Base-by-base conservation (phyloP, 2,113 vertebrate species). In the Sinosuthora webbiana region DNA sequence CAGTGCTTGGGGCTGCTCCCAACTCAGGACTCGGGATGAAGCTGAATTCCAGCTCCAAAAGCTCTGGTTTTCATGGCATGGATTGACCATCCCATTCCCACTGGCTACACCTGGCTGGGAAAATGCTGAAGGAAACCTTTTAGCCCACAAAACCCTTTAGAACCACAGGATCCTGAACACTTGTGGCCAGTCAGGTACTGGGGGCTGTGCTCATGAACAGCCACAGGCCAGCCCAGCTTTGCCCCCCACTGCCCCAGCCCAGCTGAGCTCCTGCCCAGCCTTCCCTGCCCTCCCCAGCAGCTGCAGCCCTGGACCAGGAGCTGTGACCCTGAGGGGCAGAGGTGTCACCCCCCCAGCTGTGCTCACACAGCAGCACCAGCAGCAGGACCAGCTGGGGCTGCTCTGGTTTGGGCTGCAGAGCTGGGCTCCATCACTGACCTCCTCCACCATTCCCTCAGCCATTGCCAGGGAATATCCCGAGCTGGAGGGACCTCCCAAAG, bases 1-100 rank as follows among this genome's bases (percentile, higher is more conserved):
- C 25, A 57, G 2, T 1, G 35, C 3, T 0, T 37, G 68, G 49
- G 24, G 75, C 27, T 65, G 56, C 37, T 20, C 16, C 1, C 4
- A 4, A 25, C 3, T 9, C 41, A 20, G 37, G 27, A 22, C 33
- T 45, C 35, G 16, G 3, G 19, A 25, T 1, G 8, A 22, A 5
- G 9, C 83, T 16, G 13, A 86, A 44, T 35, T 71, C 49, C 53
- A 52, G 47, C 35, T 33, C 37, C 23, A 33, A 27, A 65, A 68
- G 3, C 16, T 59, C 70, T 53, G 59, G 1, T 41, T 68, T 53
- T 13, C 56, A 21, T 37, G 39, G 42, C 55, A 28, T 8, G 25
- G 79, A 33, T 4, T 50, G 24, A 50, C 49, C 49, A 25, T 50
- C 49, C 49, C 49, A 50, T 50, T 56, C 44, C 44, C 57, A 18